Base-by-base conservation (phyloP, 2,888 invertebrate genomes). In the Odontocerum albicorne region DNA sequence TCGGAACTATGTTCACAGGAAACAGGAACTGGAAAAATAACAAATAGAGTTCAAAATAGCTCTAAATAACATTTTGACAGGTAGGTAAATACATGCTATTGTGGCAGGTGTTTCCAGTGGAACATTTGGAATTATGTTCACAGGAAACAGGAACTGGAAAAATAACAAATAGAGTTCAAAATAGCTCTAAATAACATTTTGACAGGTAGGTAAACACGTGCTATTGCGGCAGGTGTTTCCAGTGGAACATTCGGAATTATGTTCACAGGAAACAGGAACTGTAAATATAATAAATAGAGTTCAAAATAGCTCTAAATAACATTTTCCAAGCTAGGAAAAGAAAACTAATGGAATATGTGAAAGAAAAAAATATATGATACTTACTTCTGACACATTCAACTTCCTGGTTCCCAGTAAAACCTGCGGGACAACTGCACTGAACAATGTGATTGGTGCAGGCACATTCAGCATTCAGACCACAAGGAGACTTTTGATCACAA, bases 381-480 rank as follows among this genome's bases (percentile, higher is more conserved):
- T 79, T 74, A 88, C 88, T 79, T 80, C 93, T 81, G 3, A 92
- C 88, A 70, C 93, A 93, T 75, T 93, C 93, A 22, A 87, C 79
- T 60, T 86, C 85, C 49, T 88, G 84, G 68, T 90, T 88, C 58
- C 94, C 94, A 21, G 92, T 92, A 68, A 93, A 94, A 44, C 88
- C 90, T 21, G 83, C 78, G 2, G 92, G 92, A 67, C 95, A 95
- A 62, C 82, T 83, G 68, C 95, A 95, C 66, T 86, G 84, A 65
- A 89, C 87, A 10, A 83, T 74, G 67, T 93, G 92, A 65, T 83
- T 85, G 35, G 79, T 76, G 8, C 87, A 84, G 39, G 77, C 75
- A 65, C 94, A 94, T 55, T 87, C 72, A 12, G 92, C 90, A 68
- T 93, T 92, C 66, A 92, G 82, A 44, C 93, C 94, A 68, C 94